phyloP scores from a whole-genome alignment of 2,797 vertebrate genomes.

The Pseudochirops cupreus region DNA sequence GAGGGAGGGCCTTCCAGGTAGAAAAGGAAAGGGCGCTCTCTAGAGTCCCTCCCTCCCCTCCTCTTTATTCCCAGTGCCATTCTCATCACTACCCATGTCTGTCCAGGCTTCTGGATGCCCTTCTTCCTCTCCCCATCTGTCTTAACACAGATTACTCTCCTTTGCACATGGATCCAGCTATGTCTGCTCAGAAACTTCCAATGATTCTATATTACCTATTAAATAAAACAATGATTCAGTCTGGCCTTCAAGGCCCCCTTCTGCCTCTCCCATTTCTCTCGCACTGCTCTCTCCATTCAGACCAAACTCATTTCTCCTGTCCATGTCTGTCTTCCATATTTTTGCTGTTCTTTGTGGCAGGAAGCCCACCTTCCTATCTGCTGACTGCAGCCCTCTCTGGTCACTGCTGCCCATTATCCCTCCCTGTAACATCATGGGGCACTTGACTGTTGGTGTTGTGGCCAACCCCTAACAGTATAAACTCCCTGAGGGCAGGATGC shows the following conservation, averaged over 20 bases:
- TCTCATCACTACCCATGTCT: not conserved
- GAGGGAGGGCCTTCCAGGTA: no score
- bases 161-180: not conserved
- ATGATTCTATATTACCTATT: not conserved
- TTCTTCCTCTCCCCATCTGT: not conserved
- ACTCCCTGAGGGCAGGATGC: not conserved
- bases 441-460: not conserved
- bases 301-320: not conserved
- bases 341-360: not conserved
- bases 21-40: not conserved
- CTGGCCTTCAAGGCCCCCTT: not conserved
- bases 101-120: not conserved
- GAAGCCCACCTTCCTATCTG: not conserved
- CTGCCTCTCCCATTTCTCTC: not conserved
- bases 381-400: not conserved
- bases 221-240: not conserved
- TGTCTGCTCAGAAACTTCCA: not conserved
- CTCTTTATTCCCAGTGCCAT: no score
- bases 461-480: not conserved
- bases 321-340: not conserved
- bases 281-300: no score
- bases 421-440: not conserved
- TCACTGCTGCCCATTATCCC: not conserved
- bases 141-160: no score
- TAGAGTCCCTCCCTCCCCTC: not conserved